These are phyloP conservation scores for Polyommatus iphigenia DNA, from an alignment of 2,888 invertebrate genomes.

Conservation along the genomic window DNA sequence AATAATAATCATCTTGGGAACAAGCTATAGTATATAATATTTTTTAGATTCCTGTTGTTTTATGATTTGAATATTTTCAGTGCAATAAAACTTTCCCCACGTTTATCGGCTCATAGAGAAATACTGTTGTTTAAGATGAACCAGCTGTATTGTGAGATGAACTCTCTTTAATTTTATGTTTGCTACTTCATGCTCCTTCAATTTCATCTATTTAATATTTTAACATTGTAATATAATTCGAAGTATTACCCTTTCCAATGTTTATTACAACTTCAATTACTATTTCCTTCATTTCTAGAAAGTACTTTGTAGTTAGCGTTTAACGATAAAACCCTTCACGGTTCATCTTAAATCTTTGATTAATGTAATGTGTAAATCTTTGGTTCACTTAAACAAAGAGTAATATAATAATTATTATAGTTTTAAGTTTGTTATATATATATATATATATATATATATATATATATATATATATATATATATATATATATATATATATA, in stretches of 20 bases:
- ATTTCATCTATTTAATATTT: background rate
- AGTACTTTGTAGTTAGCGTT: background rate
- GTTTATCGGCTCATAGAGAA: background rate
- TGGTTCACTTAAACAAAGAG: no score
- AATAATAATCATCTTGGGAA: no score
- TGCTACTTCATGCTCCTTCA: background rate
- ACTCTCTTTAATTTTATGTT: background rate
- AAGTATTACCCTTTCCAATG: background rate
- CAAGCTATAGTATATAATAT: no score
- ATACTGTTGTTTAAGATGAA: background rate
- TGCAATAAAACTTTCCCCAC: background rate
- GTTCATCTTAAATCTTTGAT: no score
- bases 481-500: no score
- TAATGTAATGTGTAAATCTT: no score
- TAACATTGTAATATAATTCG: background rate
- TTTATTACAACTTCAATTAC: background rate
- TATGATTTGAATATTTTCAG: background rate
- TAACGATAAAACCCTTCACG: no score
- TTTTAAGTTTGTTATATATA: no score
- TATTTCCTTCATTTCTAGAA: background rate
- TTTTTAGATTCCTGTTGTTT: background rate
- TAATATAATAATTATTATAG: no score
- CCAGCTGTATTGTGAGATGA: background rate
- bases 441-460: no score
- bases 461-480: no score